Conservation (phyloP, 2,888 invertebrate genomes). For the Scaptomyza reducta region DNA sequence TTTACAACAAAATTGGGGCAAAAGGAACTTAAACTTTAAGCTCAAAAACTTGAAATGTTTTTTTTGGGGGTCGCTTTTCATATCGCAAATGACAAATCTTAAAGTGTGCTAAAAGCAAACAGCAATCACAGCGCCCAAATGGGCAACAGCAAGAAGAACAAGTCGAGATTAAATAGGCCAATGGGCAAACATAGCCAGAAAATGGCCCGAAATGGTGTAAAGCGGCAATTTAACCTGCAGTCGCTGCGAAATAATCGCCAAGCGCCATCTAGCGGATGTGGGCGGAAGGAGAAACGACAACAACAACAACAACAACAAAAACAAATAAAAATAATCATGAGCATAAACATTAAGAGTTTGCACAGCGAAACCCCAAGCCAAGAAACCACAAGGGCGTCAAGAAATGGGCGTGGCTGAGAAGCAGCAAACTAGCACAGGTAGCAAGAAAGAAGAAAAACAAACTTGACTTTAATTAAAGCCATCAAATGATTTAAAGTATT, state of each 20-base stretch:
- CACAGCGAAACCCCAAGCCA: neutral
- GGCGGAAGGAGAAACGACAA: conserved; percentile 12
- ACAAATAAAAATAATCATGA: conserved; percentile 55
- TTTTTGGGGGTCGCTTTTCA: conserved; percentile 6
- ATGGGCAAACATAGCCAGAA: conserved; percentile 39
- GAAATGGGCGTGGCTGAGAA: neutral
- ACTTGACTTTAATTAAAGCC: too few relatives aligned
- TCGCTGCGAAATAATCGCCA: conserved; percentile 67
- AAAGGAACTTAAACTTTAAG: conserved; percentile 29
- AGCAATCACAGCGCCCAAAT: conserved; percentile 43
- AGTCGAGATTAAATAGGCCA: conserved; percentile 47
- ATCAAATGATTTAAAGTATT: too few relatives aligned
- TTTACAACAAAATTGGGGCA: conserved; percentile 10
- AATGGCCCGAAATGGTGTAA: conserved; percentile 44
- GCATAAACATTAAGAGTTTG: conserved; percentile 46
- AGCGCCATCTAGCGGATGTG: conserved; percentile 52
- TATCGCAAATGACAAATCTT: conserved; percentile 70
- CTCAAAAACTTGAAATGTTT: conserved; percentile 29
- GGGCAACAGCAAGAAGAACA: conserved; percentile 23
- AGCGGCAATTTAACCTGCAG: conserved; percentile 61
- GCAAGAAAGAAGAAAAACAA: neutral
- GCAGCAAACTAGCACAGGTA: conserved; percentile 4
- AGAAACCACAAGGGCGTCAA: neutral
- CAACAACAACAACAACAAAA: conserved; percentile 25
- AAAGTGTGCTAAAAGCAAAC: conserved; percentile 43